A percentile compares a stretch with the other conserved stretches of the same genome.
Conservation (phyloP, 2,888 invertebrate genomes). For the Cactoblastis cactorum region DNA sequence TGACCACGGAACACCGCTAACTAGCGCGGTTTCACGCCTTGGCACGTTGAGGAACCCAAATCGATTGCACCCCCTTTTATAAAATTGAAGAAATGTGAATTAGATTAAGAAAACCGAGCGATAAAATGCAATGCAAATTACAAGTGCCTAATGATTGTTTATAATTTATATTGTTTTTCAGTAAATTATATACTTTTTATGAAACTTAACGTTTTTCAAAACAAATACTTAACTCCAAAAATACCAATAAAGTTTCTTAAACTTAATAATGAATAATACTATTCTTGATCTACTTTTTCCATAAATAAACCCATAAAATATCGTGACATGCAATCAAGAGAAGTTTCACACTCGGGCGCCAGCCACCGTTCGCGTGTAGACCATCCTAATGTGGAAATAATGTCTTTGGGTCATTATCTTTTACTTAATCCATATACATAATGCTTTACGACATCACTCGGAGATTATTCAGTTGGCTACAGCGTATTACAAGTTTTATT, state of each 20-base stretch:
- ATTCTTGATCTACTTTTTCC: conserved; percentile 1
- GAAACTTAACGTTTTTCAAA: too few relatives aligned
- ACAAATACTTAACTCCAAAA: too few relatives aligned
- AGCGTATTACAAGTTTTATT: neutral
- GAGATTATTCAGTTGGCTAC: conserved; percentile 5
- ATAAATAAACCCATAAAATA: conserved; percentile 24
- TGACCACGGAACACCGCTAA: conserved; percentile 60
- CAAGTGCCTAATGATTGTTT: too few relatives aligned
- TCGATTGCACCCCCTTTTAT: conserved; percentile 14
- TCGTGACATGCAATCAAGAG: conserved; percentile 37
- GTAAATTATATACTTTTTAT: too few relatives aligned
- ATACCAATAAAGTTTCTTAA: too few relatives aligned
- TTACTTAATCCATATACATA: conserved; percentile 58
- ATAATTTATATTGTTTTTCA: too few relatives aligned
- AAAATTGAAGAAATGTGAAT: conserved; percentile 3
- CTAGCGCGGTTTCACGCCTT: conserved; percentile 73
- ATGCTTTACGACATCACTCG: conserved; percentile 40
- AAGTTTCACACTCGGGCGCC: conserved; percentile 44
- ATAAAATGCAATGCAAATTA: too few relatives aligned
- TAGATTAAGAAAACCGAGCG: too few relatives aligned
- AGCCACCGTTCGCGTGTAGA: conserved; percentile 45
- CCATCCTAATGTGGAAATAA: conserved; percentile 65
- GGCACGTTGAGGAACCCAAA: conserved; percentile 31
- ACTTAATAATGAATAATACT: too few relatives aligned
- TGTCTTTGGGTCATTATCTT: conserved; percentile 64